These are phyloP conservation scores for Nudaria mundana DNA, from an alignment of 2,888 invertebrate species.

Conservation along the genomic window DNA sequence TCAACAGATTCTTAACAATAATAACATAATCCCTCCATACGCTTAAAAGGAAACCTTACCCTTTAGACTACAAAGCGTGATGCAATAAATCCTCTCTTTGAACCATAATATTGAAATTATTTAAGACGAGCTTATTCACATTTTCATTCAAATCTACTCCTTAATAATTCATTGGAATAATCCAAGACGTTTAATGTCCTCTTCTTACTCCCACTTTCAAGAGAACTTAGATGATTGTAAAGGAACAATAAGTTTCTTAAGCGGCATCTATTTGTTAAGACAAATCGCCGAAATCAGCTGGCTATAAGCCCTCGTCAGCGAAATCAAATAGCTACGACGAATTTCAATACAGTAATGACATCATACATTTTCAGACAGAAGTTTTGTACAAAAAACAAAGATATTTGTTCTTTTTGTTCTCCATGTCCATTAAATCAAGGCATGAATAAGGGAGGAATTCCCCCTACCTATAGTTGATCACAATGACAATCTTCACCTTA, in stretches of 20 bases:
- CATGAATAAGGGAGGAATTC: too few relatives aligned
- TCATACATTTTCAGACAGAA: slow-evolving; percentile 16
- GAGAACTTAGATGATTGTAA: slow-evolving; percentile 2
- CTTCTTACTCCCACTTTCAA: not conserved
- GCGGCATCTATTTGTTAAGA: slow-evolving; percentile 30
- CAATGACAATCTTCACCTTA: too few relatives aligned
- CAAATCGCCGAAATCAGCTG: slow-evolving; percentile 30
- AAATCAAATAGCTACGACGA: slow-evolving; percentile 34
- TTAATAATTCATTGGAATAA: not conserved
- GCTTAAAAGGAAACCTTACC: not conserved
- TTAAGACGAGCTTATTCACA: not conserved
- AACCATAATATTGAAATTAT: not conserved
- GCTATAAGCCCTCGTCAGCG: slow-evolving; percentile 35
- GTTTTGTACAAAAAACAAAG: not conserved
- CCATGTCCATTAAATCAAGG: too few relatives aligned
- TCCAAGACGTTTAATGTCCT: not conserved
- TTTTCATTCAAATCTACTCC: not conserved
- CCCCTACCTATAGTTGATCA: too few relatives aligned
- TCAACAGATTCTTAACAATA: too few relatives aligned
- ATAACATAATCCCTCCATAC: not conserved
- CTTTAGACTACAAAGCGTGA: not conserved
- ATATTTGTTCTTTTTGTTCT: not conserved
- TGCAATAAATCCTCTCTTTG: not conserved
- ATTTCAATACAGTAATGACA: slow-evolving; percentile 32
- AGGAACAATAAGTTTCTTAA: slow-evolving; percentile 8